Base-by-base conservation (phyloP, 2,113 vertebrate genomes). In the Platycercus adscitus region DNA sequence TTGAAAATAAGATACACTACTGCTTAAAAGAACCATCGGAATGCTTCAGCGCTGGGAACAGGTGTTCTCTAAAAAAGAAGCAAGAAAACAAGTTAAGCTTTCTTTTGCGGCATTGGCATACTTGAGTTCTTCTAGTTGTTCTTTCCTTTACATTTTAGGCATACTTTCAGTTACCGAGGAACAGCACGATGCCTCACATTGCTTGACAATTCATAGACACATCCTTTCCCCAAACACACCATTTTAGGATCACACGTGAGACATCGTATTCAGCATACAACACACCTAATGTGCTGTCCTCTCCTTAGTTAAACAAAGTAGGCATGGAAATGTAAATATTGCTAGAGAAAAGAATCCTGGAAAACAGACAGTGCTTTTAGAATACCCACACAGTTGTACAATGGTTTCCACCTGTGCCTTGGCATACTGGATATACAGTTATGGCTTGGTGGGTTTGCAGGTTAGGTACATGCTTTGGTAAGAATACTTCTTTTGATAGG, bases 11-110 rank as follows among this genome's bases (percentile, higher is more conserved):
- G 97, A 96, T 96, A 97, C 93, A 97, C 97, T 98, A 97, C 97
- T 95, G 97, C 98, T 98, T 99, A 99, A 98, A 99, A 99, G 99
- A 99, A 99, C 99, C 99, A 99, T 98, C 99, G 98, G 98, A 99
- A 99, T 85, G 99, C 99, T 98, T 99, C 99, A 43, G 99, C 99
- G 89, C 97, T 99, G 98, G 98, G 99, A 98, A 99, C 99, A 96
- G 99, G 99, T 97, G 99, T 99, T 98, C 99, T 99, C 99, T 99
- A 98, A 98, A 98, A 98, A 98, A 98, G 98, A 95, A 99, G 97
- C 98, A 97, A 98, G 97, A 98, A 98, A 97, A 98, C 93, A 98
- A 97, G 98, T 98, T 98, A 98, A 98, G 97, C 97, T 98, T 98
- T 98, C 97, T 97, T 98, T 98, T 69, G 96, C 17, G 37, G 95